A percentile compares a stretch with the other conserved stretches of the same genome.
Conservation (phyloP, 2,888 invertebrate species). For the Pogonocherus hispidulus region DNA sequence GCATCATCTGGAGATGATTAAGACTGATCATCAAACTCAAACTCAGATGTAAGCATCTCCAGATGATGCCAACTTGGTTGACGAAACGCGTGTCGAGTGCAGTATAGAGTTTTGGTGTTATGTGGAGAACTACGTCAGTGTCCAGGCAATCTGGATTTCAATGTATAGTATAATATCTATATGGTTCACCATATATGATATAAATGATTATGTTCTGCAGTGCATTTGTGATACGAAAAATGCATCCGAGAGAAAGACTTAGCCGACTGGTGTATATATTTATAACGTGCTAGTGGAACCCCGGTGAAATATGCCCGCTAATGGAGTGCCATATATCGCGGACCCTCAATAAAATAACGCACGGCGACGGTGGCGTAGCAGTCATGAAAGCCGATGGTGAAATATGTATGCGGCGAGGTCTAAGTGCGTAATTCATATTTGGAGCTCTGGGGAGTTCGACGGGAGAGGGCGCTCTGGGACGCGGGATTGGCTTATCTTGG, state of each 20-base stretch:
- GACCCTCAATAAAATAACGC: constrained; percentile 49
- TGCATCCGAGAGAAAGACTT: constrained; percentile 1
- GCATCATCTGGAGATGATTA: no score
- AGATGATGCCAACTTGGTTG: no score
- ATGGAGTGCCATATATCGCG: constrained; percentile 42
- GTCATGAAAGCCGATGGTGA: constrained; percentile 54
- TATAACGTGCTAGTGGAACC: constrained; percentile 41
- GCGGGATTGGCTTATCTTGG: constrained; percentile 64
- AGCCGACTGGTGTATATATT: constrained; percentile 12
- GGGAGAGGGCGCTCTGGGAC: constrained; percentile 41
- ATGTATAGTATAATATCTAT: no score
- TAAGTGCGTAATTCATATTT: constrained; percentile 65
- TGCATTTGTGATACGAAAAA: neutral
- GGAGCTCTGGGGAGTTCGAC: constrained; percentile 52
- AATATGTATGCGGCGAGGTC: constrained; percentile 59
- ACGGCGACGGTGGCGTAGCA: constrained; percentile 34
- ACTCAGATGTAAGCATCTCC: no score
- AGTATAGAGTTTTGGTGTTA: no score
- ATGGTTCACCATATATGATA: no score
- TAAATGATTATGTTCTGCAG: neutral
- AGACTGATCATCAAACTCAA: no score
- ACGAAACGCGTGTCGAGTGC: no score
- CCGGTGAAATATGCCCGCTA: constrained; percentile 51
- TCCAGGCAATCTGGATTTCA: no score
- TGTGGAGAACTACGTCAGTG: no score